Evolutionary conservation across 2,797 vertebrate genomes (phyloP), one percentile per base, ranked within the genome.

Genomic region (Melanotaenia pygmaea): DNA sequence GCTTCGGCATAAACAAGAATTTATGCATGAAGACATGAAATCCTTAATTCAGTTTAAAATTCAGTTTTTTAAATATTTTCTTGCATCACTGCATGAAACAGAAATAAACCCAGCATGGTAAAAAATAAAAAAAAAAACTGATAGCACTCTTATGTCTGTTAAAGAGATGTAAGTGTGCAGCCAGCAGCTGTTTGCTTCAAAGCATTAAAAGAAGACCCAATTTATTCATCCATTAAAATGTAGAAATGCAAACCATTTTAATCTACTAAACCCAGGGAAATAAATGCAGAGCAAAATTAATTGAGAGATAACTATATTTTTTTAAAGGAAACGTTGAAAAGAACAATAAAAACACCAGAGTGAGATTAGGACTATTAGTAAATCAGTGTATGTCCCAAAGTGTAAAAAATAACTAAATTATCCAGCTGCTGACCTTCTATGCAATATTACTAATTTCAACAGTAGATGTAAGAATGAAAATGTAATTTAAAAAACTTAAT

Each of bases 391-490:
- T 43, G 57, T 40, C 10, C 35, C 43, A 69, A 69, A 51, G 20
- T 60, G 22, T 30, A 24, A 51, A 30, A 59, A 35, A 51, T 8
- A 16, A 60, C n/a, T 6, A n/a, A 13, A 26, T 61, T 24, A 43
- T 26, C 16, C 6, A 38, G n/a, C 10, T 13, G 13, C 35, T 28
- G n/a, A 38, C n/a, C 4, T 45, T 37, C 7, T 35, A 8, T 35
- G 34, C 13, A 40, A 20, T 9, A 50, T 50, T 50, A 50, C 10
- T 50, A 8, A 50, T 22, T 50, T 50, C n/a, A 50, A 16, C 35
- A 56, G 12, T 5, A 54, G 50, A 37, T 38, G 7, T 57, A n/a
- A n/a, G 8, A 40, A 64, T 63, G 30, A 59, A 50, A n/a, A 69
- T 67, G 58, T 40, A 22, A 30, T 30, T 28, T 3, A 65, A 50